Percentiles rank a stretch among this genome's conserved stretches.
Conservation (phyloP, 2,888 invertebrate genomes). For the Parnassius smintheus region DNA sequence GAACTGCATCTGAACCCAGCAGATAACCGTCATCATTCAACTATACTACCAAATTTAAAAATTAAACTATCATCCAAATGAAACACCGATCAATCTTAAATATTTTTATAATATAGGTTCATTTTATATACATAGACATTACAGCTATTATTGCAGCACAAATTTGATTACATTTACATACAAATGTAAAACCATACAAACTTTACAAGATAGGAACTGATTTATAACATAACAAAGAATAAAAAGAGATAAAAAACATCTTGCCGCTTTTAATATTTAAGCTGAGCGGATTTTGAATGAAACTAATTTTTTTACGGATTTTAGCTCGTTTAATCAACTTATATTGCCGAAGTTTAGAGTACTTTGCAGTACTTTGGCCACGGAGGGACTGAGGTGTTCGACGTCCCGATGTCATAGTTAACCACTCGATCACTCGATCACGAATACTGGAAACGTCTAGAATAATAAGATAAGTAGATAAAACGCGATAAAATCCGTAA, state of each 20-base stretch:
- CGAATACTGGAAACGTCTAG: neutral
- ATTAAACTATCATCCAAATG: slow-evolving; percentile 10
- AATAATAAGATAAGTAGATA: neutral
- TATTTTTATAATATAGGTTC: slow-evolving; percentile 3
- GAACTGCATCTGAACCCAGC: slow-evolving; percentile 61
- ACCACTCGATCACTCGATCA: neutral
- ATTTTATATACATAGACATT: slow-evolving; percentile 10
- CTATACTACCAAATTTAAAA: slow-evolving; percentile 20
- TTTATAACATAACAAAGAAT: slow-evolving; percentile 17
- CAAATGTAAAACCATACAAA: neutral
- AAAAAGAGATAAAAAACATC: neutral
- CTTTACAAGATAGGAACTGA: slow-evolving; percentile 22
- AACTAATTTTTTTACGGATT: no score
- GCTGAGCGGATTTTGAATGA: no score
- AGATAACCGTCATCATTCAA: slow-evolving; percentile 35
- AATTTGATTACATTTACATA: slow-evolving; percentile 8
- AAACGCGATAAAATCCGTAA: no score
- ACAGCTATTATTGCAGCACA: slow-evolving; percentile 15
- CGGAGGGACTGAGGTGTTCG: no score
- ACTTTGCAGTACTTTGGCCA: no score
- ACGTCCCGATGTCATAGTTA: no score
- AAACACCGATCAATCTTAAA: slow-evolving; percentile 9
- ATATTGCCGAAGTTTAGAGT: no score
- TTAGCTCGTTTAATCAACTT: no score
- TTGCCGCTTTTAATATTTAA: no score